A percentile compares a stretch with the other conserved stretches of the same genome.
Evolutionary conservation across 2,888 invertebrate genomes (phyloP).

Genomic region (Drosophila putrida): DNA sequence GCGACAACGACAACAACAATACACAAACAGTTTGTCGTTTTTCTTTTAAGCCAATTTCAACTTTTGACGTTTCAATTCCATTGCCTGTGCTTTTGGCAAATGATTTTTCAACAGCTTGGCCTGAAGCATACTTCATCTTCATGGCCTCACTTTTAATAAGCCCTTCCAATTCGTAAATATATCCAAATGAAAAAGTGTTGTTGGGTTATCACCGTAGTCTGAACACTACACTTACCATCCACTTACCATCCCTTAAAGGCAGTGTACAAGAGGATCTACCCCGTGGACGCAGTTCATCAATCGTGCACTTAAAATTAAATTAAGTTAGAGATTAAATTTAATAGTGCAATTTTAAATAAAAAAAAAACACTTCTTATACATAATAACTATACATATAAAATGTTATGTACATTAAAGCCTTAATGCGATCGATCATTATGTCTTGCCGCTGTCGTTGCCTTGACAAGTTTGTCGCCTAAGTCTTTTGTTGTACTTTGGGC

Average conservation of each 20-base stretch:
- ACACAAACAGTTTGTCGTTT: conserved; percentile 33
- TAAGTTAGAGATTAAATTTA: no score
- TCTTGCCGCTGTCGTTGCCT: conserved; percentile 9
- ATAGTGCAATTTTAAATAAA: no score
- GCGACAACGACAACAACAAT: conserved; percentile 24
- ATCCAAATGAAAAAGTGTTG: background rate
- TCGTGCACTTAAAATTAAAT: no score
- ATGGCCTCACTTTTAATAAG: background rate
- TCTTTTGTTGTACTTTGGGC: conserved; percentile 40
- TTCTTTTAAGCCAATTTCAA: conserved; percentile 43
- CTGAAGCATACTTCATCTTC: conserved; percentile 42
- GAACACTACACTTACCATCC: no score
- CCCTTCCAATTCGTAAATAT: background rate
- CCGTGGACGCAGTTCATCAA: no score
- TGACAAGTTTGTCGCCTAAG: conserved; percentile 50
- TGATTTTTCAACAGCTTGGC: conserved; percentile 57
- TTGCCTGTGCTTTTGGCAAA: conserved; percentile 40
- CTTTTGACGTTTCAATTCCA: conserved; percentile 75
- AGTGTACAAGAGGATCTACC: no score
- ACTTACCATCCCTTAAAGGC: no score
- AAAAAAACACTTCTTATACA: no score
- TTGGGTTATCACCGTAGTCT: no score
- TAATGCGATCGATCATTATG: conserved; percentile 9
- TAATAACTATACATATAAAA: background rate
- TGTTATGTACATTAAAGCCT: background rate